Percentiles rank a stretch among this genome's conserved stretches.
Conservation (phyloP, 2,797 vertebrate species). For the Alfaro cultratus region DNA sequence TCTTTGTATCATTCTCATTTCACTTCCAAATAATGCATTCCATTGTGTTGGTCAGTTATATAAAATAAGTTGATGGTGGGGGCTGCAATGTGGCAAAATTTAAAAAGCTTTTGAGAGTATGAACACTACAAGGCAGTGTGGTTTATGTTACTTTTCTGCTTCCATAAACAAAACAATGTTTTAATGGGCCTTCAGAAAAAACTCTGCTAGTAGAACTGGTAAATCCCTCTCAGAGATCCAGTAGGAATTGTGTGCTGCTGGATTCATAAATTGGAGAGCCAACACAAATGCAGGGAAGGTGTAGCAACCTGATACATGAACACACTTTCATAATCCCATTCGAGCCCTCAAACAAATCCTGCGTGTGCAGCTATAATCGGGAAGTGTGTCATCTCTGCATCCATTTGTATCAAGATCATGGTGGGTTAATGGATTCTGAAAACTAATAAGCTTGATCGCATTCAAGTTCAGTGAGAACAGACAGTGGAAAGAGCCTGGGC, state of each 20-base stretch:
- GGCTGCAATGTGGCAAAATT: neutral
- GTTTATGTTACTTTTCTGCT: neutral
- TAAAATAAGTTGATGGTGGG: neutral
- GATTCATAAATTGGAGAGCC: conserved; percentile 4
- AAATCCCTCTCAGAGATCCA: neutral
- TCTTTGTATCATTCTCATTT: neutral
- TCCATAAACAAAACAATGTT: neutral
- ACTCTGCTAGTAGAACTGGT: neutral
- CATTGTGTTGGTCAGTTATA: neutral
- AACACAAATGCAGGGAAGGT: conserved; percentile 26
- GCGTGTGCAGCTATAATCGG: conserved; percentile 18
- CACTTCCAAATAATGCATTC: neutral
- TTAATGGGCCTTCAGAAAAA: neutral
- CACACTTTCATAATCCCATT: conserved; percentile 2
- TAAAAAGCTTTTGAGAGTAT: neutral
- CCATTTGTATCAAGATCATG: conserved; percentile 65
- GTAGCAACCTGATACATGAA: conserved; percentile 41
- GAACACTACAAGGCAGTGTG: neutral
- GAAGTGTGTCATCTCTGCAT: conserved; percentile 35
- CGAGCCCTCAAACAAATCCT: conserved; percentile 20
- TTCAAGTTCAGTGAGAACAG: conserved; percentile 73
- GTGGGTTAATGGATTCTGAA: conserved; percentile 77
- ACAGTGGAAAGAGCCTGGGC: conserved; percentile 73
- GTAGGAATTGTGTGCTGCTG: conserved; percentile 8
- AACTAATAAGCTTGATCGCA: conserved; percentile 71